Conservation (phyloP, 2,113 vertebrate species). For the Choloepus hoffmanni region DNA sequence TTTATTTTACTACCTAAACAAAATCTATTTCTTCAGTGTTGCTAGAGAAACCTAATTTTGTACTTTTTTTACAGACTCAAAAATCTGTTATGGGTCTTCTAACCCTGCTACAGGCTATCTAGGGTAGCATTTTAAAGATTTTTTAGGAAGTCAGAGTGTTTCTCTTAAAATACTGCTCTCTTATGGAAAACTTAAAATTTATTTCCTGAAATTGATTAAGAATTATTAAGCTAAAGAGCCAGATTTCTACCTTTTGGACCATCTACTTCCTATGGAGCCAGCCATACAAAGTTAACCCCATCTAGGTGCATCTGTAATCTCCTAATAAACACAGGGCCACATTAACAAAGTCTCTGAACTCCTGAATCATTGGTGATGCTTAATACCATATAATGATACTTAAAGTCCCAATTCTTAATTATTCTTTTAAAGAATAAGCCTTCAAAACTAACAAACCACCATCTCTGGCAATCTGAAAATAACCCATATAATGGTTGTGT, state of each 20-base stretch:
- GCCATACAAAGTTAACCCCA: not conserved
- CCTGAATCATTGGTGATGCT: not conserved
- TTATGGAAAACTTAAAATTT: not conserved
- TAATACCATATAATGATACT: not conserved
- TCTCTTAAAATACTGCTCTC: not conserved
- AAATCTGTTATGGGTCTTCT: not conserved
- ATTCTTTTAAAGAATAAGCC: conserved; percentile 29
- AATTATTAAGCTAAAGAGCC: not conserved
- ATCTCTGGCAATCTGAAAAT: not conserved
- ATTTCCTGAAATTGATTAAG: not conserved
- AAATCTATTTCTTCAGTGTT: not conserved
- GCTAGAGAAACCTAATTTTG: not conserved
- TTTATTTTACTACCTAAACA: not conserved
- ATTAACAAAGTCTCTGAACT: not conserved
- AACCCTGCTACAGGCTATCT: not conserved
- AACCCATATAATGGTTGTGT: not conserved
- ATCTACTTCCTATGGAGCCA: not conserved
- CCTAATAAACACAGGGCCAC: not conserved
- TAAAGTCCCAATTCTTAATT: not conserved
- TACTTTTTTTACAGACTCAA: not conserved
- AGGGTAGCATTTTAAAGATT: not conserved
- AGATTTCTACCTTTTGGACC: not conserved
- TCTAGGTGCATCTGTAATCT: not conserved
- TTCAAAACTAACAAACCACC: not conserved
- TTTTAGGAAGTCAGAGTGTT: not conserved